Evolutionary conservation across 2,888 invertebrate genomes (phyloP), one percentile per base, ranked within the genome.

Genomic region (Pristionchus japonicus): DNA sequence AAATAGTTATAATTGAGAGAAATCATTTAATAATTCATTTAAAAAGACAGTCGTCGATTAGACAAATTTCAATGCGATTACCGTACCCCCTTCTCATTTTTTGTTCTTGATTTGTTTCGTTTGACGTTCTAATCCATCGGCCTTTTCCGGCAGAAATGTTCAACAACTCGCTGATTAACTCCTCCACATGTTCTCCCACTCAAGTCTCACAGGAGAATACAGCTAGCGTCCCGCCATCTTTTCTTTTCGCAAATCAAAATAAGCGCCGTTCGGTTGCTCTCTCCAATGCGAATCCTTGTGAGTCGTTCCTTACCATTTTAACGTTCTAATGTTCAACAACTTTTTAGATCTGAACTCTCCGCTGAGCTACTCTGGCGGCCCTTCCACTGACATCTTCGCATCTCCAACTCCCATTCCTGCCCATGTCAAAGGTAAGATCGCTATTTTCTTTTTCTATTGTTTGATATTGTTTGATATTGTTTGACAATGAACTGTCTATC

Each of bases 351-450:
- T 87, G 23, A 77, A 77, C 40, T 74, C 87, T 27, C 57, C 87
- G 17, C 77, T 87, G 31, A 43, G 40, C n/a, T 57, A 77, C 37
- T 52, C 77, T 3, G 37, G 37, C 15, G 89, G 90, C 0, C 91
- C 92, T n/a, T 89, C 89, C n/a, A 83, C 89, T 13, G 92, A 92
- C 70, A 91, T 92, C 74, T 92, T 92, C 85, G 91, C 92, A 1
- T 90, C 88, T 15, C 88, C 89, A 27, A 64, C 90, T 27, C 88
- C 89, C 61, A 80, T 91, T 67, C 91, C 91, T 3, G 61, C 86
- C n/a, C 91, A 91, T 89, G 86, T 91, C 64, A 89, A 90, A 89
- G 91, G 90, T 87, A 9, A 31, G 4, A 34, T 27, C 1, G 23
- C 1, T 4, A n/a, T 80, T n/a, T n/a, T n/a, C n/a, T n/a, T n/a